phyloP scores from a whole-genome alignment of 2,113 vertebrate species.

The Gymnorhina tibicen region DNA sequence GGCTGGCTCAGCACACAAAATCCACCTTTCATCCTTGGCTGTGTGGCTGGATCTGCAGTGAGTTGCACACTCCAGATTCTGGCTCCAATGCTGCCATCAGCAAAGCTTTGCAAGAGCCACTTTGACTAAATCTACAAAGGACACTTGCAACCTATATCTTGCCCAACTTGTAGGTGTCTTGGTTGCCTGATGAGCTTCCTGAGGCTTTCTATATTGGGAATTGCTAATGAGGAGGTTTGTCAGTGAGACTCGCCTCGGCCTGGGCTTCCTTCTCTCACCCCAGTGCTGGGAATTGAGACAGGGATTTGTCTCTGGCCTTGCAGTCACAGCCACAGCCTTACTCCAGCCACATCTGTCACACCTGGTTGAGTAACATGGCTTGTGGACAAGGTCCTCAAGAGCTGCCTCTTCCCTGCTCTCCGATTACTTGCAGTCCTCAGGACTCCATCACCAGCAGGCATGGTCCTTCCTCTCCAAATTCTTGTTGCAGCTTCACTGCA shows the following conservation, averaged over 20 bases:
- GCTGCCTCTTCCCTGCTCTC: background rate
- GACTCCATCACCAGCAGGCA: background rate
- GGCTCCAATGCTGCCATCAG: background rate
- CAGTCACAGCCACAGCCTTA: background rate
- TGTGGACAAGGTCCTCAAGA: background rate
- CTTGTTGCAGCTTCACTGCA: background rate
- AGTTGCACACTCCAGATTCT: background rate
- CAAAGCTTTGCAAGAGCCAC: background rate
- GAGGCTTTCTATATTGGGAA: background rate
- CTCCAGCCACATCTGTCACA: background rate
- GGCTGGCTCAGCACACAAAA: background rate
- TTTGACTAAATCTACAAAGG: background rate
- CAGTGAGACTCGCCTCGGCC: background rate
- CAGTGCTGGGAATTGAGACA: background rate
- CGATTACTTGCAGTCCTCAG: background rate
- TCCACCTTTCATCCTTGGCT: background rate
- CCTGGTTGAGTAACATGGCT: background rate
- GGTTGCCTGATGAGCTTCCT: background rate
- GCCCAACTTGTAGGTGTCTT: background rate
- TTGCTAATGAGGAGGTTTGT: background rate
- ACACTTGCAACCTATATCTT: background rate
- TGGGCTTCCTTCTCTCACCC: background rate
- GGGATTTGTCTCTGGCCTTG: background rate
- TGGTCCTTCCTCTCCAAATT: rapidly evolving
- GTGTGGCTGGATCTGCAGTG: background rate